These are phyloP conservation scores for Lordiphosa stackelbergi DNA, from an alignment of 1,140 invertebrate species.

Conservation along the genomic window DNA sequence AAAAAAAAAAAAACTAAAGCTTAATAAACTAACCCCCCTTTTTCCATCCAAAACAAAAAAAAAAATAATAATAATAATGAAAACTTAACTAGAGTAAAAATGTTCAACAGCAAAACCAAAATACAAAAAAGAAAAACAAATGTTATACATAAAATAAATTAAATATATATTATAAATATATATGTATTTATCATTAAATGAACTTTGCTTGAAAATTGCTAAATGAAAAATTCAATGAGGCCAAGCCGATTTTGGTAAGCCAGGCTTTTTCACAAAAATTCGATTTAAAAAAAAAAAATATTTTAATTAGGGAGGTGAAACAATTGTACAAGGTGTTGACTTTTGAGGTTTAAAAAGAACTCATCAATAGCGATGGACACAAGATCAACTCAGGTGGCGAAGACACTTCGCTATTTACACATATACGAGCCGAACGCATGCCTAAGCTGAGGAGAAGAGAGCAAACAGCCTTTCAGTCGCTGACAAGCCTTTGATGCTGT, in stretches of 20 bases:
- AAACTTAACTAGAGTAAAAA: conserved; percentile 44
- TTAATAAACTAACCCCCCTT: conserved; percentile 52
- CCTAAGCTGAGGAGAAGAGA: too few relatives aligned
- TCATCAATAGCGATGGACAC: too few relatives aligned
- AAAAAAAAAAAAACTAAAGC: conserved; percentile 32
- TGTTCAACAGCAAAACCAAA: conserved; percentile 51
- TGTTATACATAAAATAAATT: conserved; percentile 53
- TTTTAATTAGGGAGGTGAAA: background rate
- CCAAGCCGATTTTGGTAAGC: background rate
- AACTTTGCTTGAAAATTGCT: conserved; percentile 26
- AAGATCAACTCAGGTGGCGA: too few relatives aligned
- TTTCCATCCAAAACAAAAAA: conserved; percentile 52
- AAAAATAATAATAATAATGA: conserved; percentile 18
- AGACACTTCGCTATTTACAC: too few relatives aligned
- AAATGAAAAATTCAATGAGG: conserved; percentile 28
- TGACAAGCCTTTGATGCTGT: too few relatives aligned
- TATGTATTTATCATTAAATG: conserved; percentile 37
- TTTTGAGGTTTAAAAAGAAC: too few relatives aligned
- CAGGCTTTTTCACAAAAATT: too few relatives aligned
- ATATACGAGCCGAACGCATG: too few relatives aligned
- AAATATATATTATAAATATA: conserved; percentile 56
- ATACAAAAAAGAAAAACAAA: conserved; percentile 40
- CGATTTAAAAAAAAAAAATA: conserved; percentile 8
- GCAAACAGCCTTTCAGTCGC: too few relatives aligned
- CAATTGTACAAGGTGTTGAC: background rate